Evolutionary conservation across 2,113 vertebrate species (phyloP).

Genomic region (Seriola quinqueradiata): DNA sequence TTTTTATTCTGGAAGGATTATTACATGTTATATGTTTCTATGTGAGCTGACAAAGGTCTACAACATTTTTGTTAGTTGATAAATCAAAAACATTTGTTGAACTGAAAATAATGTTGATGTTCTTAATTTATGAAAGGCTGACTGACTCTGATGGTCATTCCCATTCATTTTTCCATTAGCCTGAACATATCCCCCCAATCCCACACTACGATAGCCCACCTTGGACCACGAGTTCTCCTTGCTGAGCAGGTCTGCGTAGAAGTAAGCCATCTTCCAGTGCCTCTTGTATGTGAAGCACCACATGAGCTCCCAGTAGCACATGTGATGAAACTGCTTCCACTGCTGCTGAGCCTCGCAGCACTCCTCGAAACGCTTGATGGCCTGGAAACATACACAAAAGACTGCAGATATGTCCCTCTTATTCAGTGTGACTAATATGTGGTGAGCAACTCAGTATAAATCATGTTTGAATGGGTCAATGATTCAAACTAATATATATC

Average conservation of each 20-base stretch:
- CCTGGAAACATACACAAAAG: conserved; percentile 81
- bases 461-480: no score
- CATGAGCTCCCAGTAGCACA: conserved; percentile 99
- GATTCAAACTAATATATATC: neutral
- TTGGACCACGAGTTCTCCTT: conserved; percentile 98
- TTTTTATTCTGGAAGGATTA: neutral
- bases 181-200: neutral
- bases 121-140: no score
- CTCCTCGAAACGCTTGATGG: conserved; percentile 91
- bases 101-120: no score
- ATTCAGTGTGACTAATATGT: neutral
- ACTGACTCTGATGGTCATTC: no score
- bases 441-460: no score
- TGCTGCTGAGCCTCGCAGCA: conserved; percentile 96
- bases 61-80: neutral
- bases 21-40: neutral
- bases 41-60: neutral
- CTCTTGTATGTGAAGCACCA: conserved; percentile 98
- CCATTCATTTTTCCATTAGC: no score
- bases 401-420: neutral
- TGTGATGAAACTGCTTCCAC: conserved; percentile 99
- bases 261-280: conserved; percentile 99
- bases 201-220: conserved; percentile 78
- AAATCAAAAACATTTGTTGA: no score
- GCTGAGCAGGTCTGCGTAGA: conserved; percentile 96